Conservation (phyloP, 2,113 vertebrate genomes). For the Nycticorax nycticorax region DNA sequence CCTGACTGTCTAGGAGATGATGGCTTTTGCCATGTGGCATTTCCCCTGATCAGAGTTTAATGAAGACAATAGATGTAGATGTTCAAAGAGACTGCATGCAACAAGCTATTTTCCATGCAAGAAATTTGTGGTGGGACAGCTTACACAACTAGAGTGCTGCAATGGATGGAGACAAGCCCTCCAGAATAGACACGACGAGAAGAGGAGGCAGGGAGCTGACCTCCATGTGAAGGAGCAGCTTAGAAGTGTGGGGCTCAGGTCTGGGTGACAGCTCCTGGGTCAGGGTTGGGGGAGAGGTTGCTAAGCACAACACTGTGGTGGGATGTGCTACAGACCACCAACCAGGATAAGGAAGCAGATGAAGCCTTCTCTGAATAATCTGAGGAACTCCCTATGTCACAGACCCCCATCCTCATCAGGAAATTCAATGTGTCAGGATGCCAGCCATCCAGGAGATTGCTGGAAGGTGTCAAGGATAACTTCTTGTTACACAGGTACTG, state of each 20-base stretch:
- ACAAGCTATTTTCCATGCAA: not conserved
- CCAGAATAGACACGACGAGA: not conserved
- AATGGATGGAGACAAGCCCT: rapidly evolving
- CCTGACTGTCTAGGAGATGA: not conserved
- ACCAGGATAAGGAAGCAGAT: not conserved
- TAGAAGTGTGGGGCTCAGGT: not conserved
- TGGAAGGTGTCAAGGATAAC: not conserved
- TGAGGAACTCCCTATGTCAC: not conserved
- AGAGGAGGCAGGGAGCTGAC: not conserved
- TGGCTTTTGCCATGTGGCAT: not conserved
- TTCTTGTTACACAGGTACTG: not conserved
- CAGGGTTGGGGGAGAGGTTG: not conserved
- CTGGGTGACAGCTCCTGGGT: too few species aligned
- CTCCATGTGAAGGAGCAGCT: not conserved
- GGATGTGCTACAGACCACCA: not conserved
- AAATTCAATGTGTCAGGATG: rapidly evolving
- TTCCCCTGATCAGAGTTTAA: not conserved
- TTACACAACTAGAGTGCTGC: not conserved
- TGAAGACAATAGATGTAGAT: not conserved
- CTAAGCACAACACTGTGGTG: not conserved
- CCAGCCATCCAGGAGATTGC: not conserved
- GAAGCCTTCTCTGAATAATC: not conserved
- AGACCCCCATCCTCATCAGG: not conserved
- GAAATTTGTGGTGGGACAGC: not conserved
- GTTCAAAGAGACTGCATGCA: not conserved